Conservation (phyloP, 2,113 vertebrate species). For the Otolemur garnettii region DNA sequence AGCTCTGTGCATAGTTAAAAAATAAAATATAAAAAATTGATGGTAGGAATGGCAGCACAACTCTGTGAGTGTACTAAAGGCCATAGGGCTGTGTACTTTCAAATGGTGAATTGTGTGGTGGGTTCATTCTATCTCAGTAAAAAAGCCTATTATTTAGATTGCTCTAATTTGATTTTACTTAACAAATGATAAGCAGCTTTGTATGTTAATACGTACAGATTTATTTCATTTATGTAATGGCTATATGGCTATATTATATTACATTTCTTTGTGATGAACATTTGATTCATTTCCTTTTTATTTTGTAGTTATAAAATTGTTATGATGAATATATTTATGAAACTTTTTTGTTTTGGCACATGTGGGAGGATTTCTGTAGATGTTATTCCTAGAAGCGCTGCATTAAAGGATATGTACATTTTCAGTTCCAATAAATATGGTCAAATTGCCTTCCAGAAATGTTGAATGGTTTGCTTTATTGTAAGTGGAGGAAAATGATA, state of each 20-base stretch:
- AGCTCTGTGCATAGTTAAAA: not conserved
- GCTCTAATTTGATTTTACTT: conserved; percentile 1
- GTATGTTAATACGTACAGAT: not conserved
- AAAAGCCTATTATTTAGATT: conserved; percentile 1
- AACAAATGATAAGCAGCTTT: conserved; percentile 18
- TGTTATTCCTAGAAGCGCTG: conserved; percentile 13
- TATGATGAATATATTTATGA: not conserved
- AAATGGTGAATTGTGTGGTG: too few species aligned
- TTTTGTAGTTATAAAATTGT: conserved; percentile 40
- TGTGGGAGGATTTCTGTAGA: not conserved
- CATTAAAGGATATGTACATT: not conserved
- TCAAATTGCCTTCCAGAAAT: conserved; percentile 5
- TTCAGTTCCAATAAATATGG: conserved; percentile 28
- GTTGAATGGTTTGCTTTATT: conserved; percentile 3
- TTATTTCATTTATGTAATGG: conserved; percentile 54
- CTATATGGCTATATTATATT: not conserved
- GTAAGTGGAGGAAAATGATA: not conserved
- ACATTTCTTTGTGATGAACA: conserved; percentile 8
- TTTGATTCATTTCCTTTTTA: conserved; percentile 39
- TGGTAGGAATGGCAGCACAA: too few species aligned
- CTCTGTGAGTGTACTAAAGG: too few species aligned
- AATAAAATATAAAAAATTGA: not conserved
- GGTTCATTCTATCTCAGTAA: too few species aligned
- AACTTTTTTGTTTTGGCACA: not conserved
- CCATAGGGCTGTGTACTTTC: too few species aligned